A percentile compares a stretch with the other conserved stretches of the same genome.
These are phyloP conservation scores for Phallusia fumigata DNA, from an alignment of 23 tunicate species.

Conservation along the genomic window DNA sequence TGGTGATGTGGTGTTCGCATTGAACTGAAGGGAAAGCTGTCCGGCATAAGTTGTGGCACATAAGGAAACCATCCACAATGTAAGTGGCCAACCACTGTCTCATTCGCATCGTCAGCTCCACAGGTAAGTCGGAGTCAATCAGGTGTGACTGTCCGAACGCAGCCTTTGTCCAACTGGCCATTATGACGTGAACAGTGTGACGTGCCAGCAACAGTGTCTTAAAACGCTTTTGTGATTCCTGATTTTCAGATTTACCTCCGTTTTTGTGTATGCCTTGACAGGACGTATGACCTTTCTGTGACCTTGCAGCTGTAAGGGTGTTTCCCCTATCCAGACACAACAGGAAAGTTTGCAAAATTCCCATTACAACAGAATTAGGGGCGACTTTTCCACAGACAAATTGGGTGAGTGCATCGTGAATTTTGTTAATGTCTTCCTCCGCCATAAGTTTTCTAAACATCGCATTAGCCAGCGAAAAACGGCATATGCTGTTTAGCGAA, in stretches of 20 bases:
- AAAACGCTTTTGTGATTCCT: conserved; percentile 3
- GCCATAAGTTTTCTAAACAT: conserved; percentile 27
- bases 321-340: conserved; percentile 29
- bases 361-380: conserved; percentile 12
- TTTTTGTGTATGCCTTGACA: not conserved
- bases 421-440: conserved; percentile 6
- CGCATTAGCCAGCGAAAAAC: conserved; percentile 17
- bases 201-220: conserved; percentile 16
- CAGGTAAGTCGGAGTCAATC: conserved; percentile 9
- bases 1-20: not conserved
- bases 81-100: conserved; percentile 30
- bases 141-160: conserved; percentile 10
- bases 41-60: conserved; percentile 28
- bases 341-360: conserved; percentile 14
- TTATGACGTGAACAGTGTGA: conserved; percentile 17
- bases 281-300: not conserved
- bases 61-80: conserved; percentile 32
- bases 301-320: not conserved
- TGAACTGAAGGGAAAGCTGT: not conserved
- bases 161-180: conserved; percentile 36
- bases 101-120: conserved; percentile 33
- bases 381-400: conserved; percentile 14
- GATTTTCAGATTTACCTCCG: not conserved
- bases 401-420: not conserved
- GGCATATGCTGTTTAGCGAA: not conserved